Conservation (phyloP, 2,113 vertebrate genomes). For the Forbesichthys agassizii region DNA sequence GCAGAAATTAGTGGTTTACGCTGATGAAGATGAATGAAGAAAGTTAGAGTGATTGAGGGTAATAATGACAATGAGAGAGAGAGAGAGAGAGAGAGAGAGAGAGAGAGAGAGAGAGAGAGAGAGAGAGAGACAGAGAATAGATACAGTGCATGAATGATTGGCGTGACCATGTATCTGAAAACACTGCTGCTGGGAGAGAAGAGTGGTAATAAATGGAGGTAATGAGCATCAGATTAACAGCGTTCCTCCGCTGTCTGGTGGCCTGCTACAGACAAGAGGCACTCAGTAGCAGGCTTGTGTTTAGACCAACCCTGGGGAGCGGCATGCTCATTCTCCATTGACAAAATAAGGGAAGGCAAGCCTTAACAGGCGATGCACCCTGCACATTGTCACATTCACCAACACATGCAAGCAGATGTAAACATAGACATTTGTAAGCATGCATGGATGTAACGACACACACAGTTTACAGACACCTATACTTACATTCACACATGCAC, state of each 20-base stretch:
- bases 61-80: background rate
- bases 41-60: background rate
- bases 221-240: conserved; percentile 1
- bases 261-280: conserved; percentile 46
- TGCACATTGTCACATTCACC: conserved; percentile 19
- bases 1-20: conserved; percentile 42
- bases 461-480: conserved; percentile 21
- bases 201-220: conserved; percentile 8
- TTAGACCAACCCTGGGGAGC: conserved; percentile 55
- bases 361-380: conserved; percentile 47
- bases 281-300: conserved; percentile 41
- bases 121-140: conserved; percentile 22
- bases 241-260: conserved; percentile 14
- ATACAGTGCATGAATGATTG: conserved; percentile 3
- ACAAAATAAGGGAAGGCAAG: conserved; percentile 67
- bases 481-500: conserved; percentile 2
- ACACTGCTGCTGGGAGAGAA: conserved; percentile 53
- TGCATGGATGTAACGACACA: conserved; percentile 12
- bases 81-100: background rate
- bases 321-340: conserved; percentile 40
- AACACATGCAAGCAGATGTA: conserved; percentile 35
- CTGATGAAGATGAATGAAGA: conserved; percentile 28
- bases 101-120: background rate
- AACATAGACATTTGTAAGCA: conserved; percentile 22
- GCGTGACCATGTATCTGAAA: conserved; percentile 31